Base-by-base conservation (phyloP, 2,113 vertebrate species). In the Setophaga kirtlandii region DNA sequence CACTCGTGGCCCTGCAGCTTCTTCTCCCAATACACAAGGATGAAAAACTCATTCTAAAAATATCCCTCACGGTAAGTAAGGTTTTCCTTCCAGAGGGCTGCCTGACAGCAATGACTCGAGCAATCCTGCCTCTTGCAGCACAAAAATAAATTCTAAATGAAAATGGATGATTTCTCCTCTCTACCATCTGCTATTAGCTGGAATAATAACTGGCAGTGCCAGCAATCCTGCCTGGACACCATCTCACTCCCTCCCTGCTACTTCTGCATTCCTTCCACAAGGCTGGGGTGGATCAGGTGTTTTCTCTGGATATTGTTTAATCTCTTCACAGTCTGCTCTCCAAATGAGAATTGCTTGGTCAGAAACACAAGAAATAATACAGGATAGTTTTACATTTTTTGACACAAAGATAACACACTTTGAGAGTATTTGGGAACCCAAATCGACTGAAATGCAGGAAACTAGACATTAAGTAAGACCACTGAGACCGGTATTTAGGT, bases 91-190 rank as follows among this genome's bases (percentile, higher is more conserved):
- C 87, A 80, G 67, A 92, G 88, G 87, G 74, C 2, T 95, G 93
- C 87, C 91, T 89, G 88, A 95, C 90, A 96, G 94, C 95, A 71
- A 75, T 11, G 80, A 92, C 87, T 96, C 41, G 24, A 89, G 87
- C 93, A 87, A 83, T 62, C 74, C 85, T 86, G 83, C 68, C 90
- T 94, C 94, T 87, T 47, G 76, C 85, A 90, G 94, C 71, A 85
- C 5, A 83, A 92, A 95, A 95, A 92, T 86, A 94, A 94, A 92
- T 60, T 76, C 78, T 62, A 86, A 91, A 96, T 86, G 92, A 67
- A 93, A 97, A 96, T 59, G 81, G 90, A 92, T 94, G 89, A 78
- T 83, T 94, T 93, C 96, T 96, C 90, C 71, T 89, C 93, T 87
- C 85, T 20, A 59, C 95, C 95, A 96, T 87, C 93, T 95, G 96